Base-by-base conservation (phyloP, 2,888 invertebrate species). In the Abrostola triplasia region DNA sequence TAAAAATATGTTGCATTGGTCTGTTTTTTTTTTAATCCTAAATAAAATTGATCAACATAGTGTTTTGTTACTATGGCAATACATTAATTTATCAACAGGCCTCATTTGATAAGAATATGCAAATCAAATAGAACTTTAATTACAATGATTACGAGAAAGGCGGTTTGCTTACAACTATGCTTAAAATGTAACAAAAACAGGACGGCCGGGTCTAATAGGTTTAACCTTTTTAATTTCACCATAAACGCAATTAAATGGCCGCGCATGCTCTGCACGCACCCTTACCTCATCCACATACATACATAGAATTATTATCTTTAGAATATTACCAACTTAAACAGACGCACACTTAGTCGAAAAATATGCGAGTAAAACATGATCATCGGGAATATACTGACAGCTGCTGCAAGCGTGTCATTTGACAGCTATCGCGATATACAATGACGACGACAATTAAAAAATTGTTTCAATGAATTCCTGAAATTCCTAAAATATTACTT, bases 161-260 rank as follows among this genome's bases (percentile, higher is more conserved):
- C 85, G 85, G 87, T 82, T 81, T 76, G 77, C 77, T 82, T 85
- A 82, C 82, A 84, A 82, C 74, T 79, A 75, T 76, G 74, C 77
- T 78, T 77, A 80, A 81, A 77, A 72, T 81, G 72, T 65, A 77
- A 81, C 81, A 88, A 87, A 88, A 89, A 86, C 76, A 66, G 64
- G 64, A 77, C 84, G 67, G 77, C 75, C 63, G 67, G 58, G 77
- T 81, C 64, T 91, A 91, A 92, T 91, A 80, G 85, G 82, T 73
- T 86, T 92, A 88, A 92, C 92, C 92, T 93, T 93, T 92, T 61
- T 55, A 79, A 85, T 88, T 90, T 89, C 88, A 75, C 82, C 81
- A 87, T 88, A 90, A 90, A 84, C 80, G 86, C 82, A 89, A 90
- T 92, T 91, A 90, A 85, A 86, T 82, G 82, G 72, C 81, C 70